These are phyloP conservation scores for Pseudomyrmex flavicornis DNA, from an alignment of 1,140 invertebrate genomes.

Conservation along the genomic window DNA sequence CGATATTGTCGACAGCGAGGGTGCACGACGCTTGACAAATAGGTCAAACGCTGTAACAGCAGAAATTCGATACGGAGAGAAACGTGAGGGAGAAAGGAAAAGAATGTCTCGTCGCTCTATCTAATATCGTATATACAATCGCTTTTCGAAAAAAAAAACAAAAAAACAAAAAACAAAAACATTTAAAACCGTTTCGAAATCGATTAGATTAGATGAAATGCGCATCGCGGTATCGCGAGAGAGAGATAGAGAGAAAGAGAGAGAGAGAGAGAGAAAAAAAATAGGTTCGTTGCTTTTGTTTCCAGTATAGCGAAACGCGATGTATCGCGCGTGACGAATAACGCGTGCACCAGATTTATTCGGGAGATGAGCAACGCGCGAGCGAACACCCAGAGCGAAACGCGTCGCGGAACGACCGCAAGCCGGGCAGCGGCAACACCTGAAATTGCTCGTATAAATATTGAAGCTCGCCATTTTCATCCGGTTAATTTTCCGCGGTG, in stretches of 20 bases:
- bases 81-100: constrained; percentile 6
- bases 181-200: background rate
- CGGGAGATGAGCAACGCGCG: constrained; percentile 31
- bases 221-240: background rate
- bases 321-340: constrained; percentile 62
- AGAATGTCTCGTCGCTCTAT: background rate
- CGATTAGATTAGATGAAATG: constrained; percentile 22
- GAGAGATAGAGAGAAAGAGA: background rate
- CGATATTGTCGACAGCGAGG: constrained; percentile 6
- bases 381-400: background rate
- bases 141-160: no score
- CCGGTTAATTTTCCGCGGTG: constrained; percentile 80
- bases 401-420: constrained; percentile 34
- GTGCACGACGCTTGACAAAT: constrained; percentile 29
- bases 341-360: constrained; percentile 52
- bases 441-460: constrained; percentile 83
- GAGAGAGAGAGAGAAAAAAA: background rate
- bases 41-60: constrained; percentile 45
- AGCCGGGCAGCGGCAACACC: constrained; percentile 56
- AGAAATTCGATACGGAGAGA: constrained; percentile 14
- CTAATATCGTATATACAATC: constrained; percentile 20
- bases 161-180: no score
- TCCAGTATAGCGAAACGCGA: background rate
- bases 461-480: constrained; percentile 77
- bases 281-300: background rate